Base-by-base conservation (phyloP, 2,113 vertebrate species). In the Chelonoidis abingdonii region DNA sequence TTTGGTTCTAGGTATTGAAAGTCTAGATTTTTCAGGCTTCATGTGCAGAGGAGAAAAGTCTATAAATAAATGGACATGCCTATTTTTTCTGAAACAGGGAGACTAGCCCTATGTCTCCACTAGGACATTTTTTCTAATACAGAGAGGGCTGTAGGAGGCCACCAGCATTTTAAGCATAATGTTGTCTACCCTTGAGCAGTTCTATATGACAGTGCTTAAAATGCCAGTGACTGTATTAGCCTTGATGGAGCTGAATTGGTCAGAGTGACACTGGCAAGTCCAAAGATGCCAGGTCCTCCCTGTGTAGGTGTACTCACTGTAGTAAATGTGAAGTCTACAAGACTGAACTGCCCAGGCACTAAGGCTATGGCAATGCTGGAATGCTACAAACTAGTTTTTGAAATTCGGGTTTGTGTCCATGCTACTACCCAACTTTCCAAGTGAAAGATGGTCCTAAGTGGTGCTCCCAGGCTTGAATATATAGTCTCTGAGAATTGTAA, bases 321-420 rank as follows among this genome's bases (percentile, higher is more conserved):
- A 78, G 25, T 78, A 6, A 35, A 52, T 88, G 6, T 4, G 6
- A 5, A 7, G 7, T 69, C 59, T 76, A 1, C 38, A 88, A 41
- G 31, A 44, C 41, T 89, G 2, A 50, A 82, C 5, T 76, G 9
- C 13, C 7, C 21, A n/a, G 25, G 22, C 12, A 19, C 17, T 22
- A 44, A 31, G 12, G 72, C 84, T 87, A 2, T 72, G 29, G 47
- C 56, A 72, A 0, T 90, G 52, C 56, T 94, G 35, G 35, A 69
- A 69, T 69, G 62, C 80, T 27, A 44, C 38, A 88, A 83, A 90
- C 19, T 38, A 62, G 19, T 90, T 24, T 49, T 86, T 31, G 13
- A 81, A 56, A 86, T 80, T 21, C 78, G 87, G 27, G 89, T 22
- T 86, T 84, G n/a, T 84, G 24, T 86, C 86, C 86, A 3, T 94